These are phyloP conservation scores for Turritopsis dohrnii DNA, from an alignment of 30 jellyfish, hydroid and myxozoan species.

Conservation along the genomic window DNA sequence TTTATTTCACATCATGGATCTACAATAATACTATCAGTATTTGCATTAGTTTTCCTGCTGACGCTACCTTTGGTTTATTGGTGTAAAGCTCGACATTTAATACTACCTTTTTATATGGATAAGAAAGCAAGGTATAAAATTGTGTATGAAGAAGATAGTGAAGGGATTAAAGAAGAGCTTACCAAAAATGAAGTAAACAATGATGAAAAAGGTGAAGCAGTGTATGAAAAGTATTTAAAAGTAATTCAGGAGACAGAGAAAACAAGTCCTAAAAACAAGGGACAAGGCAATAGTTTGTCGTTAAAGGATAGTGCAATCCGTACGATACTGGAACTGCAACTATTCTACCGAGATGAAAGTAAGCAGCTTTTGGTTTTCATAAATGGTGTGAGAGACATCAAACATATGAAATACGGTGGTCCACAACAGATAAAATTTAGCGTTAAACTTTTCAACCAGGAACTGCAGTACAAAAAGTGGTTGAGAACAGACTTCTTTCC, in stretches of 20 bases:
- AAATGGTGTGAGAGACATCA: not conserved
- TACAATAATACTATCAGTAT: too few relatives aligned
- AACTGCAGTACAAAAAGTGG: not conserved
- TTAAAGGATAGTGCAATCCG: not conserved
- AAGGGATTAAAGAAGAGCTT: not conserved
- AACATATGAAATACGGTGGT: not conserved
- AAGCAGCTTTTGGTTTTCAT: not conserved
- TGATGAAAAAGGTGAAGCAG: not conserved
- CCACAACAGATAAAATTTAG: not conserved
- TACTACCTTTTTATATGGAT: too few relatives aligned
- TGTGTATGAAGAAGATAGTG: not conserved
- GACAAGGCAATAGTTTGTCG: not conserved
- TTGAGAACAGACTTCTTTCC: not conserved
- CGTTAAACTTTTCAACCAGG: not conserved
- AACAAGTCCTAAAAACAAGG: not conserved
- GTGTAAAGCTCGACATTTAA: too few relatives aligned
- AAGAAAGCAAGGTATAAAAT: too few relatives aligned
- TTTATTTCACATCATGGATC: too few relatives aligned
- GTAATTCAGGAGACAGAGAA: not conserved
- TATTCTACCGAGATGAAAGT: not conserved
- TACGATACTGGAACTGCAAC: not conserved
- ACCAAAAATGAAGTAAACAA: not conserved
- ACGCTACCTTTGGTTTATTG: too few relatives aligned
- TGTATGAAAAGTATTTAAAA: not conserved
- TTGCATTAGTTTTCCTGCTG: too few relatives aligned